These are phyloP conservation scores for Hirudinaria manillensis DNA, from an alignment of 2,888 invertebrate species.

Conservation along the genomic window DNA sequence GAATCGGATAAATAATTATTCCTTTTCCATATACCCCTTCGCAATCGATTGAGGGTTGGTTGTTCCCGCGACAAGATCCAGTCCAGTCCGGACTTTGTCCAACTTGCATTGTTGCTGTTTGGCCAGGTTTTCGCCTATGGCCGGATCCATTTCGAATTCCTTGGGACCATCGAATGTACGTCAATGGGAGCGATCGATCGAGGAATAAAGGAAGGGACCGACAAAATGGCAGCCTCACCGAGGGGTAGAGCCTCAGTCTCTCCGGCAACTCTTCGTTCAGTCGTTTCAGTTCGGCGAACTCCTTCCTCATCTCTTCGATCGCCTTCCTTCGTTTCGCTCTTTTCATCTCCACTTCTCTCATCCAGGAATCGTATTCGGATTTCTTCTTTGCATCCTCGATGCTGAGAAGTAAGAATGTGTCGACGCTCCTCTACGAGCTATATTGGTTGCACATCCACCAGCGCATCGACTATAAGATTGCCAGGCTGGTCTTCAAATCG, in stretches of 20 bases:
- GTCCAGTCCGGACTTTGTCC: constrained; percentile 48
- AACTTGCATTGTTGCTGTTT: constrained; percentile 49
- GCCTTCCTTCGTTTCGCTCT: constrained; percentile 48
- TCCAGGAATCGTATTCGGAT: constrained; percentile 53
- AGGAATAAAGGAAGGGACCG: neutral
- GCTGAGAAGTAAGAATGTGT: constrained; percentile 42
- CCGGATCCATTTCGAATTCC: constrained; percentile 55
- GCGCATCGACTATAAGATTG: too few species aligned
- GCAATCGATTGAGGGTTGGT: too few species aligned
- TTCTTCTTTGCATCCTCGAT: constrained; percentile 56
- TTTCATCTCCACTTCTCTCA: constrained; percentile 52
- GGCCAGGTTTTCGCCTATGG: constrained; percentile 50
- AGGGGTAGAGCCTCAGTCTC: constrained; percentile 44
- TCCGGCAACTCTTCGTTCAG: constrained; percentile 49
- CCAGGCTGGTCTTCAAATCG: too few species aligned
- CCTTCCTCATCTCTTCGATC: constrained; percentile 48
- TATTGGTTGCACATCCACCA: too few species aligned
- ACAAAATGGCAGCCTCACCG: neutral
- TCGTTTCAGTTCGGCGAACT: constrained; percentile 50
- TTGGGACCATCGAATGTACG: constrained; percentile 33
- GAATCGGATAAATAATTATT: too few species aligned
- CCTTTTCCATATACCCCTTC: too few species aligned
- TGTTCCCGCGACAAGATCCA: too few species aligned
- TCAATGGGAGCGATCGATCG: too few species aligned
- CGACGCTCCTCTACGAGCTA: too few species aligned